Conservation (phyloP, 2,113 vertebrate species). For the Strigops habroptila region DNA sequence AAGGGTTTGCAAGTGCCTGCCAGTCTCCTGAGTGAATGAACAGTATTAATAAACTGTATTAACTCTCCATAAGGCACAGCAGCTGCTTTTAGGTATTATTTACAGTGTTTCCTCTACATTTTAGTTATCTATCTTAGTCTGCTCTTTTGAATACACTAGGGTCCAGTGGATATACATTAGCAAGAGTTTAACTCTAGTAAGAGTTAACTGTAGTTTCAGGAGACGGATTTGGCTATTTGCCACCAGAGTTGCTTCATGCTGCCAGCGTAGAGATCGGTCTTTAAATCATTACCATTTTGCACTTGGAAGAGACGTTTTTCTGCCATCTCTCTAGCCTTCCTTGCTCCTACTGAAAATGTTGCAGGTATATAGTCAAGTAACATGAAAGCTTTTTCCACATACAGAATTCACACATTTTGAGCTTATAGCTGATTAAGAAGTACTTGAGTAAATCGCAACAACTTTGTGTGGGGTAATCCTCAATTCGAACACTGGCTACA, state of each 20-base stretch:
- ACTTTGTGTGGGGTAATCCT: not conserved
- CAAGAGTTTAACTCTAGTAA: not conserved
- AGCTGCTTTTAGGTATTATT: not conserved
- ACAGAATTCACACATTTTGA: not conserved
- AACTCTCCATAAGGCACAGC: not conserved
- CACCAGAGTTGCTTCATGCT: not conserved
- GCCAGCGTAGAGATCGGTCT: not conserved
- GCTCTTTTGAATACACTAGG: not conserved
- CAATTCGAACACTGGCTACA: not conserved
- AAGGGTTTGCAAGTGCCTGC: not conserved
- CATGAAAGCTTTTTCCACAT: not conserved
- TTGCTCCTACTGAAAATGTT: not conserved
- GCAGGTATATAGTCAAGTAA: not conserved
- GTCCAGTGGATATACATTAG: not conserved
- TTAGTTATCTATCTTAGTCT: not conserved
- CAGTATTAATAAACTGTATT: not conserved
- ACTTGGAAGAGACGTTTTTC: not conserved
- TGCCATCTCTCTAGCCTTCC: not conserved
- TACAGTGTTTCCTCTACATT: not conserved
- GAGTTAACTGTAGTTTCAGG: not conserved
- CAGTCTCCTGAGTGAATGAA: not conserved
- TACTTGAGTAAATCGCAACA: not conserved
- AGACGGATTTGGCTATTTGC: slow-evolving; percentile 8
- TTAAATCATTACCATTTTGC: not conserved
- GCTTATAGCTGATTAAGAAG: not conserved